Conservation (phyloP, 2,888 invertebrate genomes). For the Chamaedrilus cognettii region DNA sequence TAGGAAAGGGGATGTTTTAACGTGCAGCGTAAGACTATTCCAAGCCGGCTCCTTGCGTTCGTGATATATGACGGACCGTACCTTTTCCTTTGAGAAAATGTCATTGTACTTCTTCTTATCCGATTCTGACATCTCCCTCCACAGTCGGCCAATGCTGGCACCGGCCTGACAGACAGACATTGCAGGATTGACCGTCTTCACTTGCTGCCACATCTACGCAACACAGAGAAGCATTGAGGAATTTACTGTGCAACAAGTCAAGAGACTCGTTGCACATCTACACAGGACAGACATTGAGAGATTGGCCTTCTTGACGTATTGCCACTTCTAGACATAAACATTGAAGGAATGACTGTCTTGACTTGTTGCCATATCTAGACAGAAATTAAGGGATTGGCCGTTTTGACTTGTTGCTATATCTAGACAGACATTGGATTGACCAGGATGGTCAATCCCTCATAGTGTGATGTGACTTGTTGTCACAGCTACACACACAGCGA, state of each 20-base stretch:
- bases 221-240: too few species aligned
- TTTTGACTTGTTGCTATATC: background rate
- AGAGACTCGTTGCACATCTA: too few species aligned
- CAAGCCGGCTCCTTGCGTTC: too few species aligned
- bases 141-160: slow-evolving; percentile 38
- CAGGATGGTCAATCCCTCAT: too few species aligned
- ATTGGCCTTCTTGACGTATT: slow-evolving; percentile 35
- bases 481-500: too few species aligned
- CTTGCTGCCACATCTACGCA: slow-evolving; percentile 38
- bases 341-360: background rate
- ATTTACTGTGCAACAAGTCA: too few species aligned
- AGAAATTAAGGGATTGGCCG: background rate
- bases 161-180: slow-evolving; percentile 41
- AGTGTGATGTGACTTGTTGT: too few species aligned
- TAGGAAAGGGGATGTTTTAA: too few species aligned
- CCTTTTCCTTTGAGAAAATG: slow-evolving; percentile 29
- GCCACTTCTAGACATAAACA: slow-evolving; percentile 39
- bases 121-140: slow-evolving; percentile 36
- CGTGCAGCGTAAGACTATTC: too few species aligned
- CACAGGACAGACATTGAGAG: slow-evolving; percentile 35
- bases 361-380: background rate
- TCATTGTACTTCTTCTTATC: slow-evolving; percentile 39
- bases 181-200: slow-evolving; percentile 35
- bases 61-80: too few species aligned
- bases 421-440: too few species aligned